Base-by-base conservation (phyloP, 2,113 vertebrate genomes). In the Phylloscopus trochiloides region DNA sequence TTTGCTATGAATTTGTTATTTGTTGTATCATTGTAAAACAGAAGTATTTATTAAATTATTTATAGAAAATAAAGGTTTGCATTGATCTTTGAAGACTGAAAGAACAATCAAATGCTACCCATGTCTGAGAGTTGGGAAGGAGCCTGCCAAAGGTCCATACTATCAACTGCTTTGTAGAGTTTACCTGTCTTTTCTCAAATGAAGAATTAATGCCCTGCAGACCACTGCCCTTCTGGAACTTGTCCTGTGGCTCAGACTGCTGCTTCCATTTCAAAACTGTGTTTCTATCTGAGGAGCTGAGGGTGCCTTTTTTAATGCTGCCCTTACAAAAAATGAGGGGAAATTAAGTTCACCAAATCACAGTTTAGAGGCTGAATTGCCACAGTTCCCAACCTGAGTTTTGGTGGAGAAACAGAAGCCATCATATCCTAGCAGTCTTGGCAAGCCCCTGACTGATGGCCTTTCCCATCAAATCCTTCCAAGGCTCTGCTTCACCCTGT, bases 31-130 rank as follows among this genome's bases (percentile, higher is more conserved):
- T 92, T 94, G 78, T 96, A 95, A 95, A 97, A 78, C 70, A 72
- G 96, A 97, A 95, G 68, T 93, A 93, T 96, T 95, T 97, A 92
- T 90, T 98, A 96, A 95, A 94, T 91, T 96, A 94, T 97, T 96
- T 93, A 94, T 96, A 97, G 96, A 96, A 97, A 95, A 95, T 88
- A 73, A 97, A 95, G 90, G 63, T 67, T 91, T 96, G 86, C 95
- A 92, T 87, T 94, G 82, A 95, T 90, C 90, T 97, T 96, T 94
- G 87, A 71, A 96, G 94, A 93, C 72, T 42, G n/a, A 81, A 73
- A 91, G 75, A 59, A 62, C 63, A 74, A 79, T 81, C 17, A 51
- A 51, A 62, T 71, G 54, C 63, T 81, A 55, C 48, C 58, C 11
- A 1, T 36, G 24, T 54, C 19, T 55, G 38, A 84, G 40, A 91